phyloP scores from a whole-genome alignment of 1,140 invertebrate species.

The Drosophila lowei region DNA sequence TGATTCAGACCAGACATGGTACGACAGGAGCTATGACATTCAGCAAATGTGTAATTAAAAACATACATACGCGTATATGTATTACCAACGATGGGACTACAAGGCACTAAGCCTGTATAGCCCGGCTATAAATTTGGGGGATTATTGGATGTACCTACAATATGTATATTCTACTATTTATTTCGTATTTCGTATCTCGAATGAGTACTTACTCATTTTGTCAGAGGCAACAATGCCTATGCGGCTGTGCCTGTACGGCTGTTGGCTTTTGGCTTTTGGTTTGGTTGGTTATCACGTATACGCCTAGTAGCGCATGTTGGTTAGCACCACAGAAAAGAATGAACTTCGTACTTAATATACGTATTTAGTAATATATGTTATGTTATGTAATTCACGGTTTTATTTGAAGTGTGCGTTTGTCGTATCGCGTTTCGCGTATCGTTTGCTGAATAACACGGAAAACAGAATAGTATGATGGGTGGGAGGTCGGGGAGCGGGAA shows the following conservation, averaged over 20 bases:
- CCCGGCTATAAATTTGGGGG: no score
- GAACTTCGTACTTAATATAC: conserved; percentile 32
- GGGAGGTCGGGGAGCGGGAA: neutral
- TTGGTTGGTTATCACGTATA: conserved; percentile 63
- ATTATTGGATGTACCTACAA: neutral
- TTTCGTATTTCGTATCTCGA: neutral
- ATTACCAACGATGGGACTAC: neutral
- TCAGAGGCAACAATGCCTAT: conserved; percentile 35
- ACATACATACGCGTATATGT: no score
- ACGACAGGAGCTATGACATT: no score
- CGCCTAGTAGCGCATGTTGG: conserved; percentile 63
- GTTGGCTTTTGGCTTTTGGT: conserved; percentile 3
- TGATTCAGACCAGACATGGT: no score
- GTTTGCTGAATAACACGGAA: conserved; percentile 52
- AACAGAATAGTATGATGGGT: conserved; percentile 25
- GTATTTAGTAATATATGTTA: no score
- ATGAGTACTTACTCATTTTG: conserved; percentile 62
- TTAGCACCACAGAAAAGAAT: conserved; percentile 39
- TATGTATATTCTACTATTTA: neutral
- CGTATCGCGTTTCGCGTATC: conserved; percentile 19
- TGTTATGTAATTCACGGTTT: conserved; percentile 41
- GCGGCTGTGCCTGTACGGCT: conserved; percentile 1
- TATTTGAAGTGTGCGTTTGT: conserved; percentile 34
- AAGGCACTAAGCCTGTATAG: no score
- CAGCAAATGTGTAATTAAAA: no score